Evolutionary conservation across 1,140 invertebrate genomes (phyloP), one percentile per base, ranked within the genome.

Genomic region (Sinonovacula constricta): DNA sequence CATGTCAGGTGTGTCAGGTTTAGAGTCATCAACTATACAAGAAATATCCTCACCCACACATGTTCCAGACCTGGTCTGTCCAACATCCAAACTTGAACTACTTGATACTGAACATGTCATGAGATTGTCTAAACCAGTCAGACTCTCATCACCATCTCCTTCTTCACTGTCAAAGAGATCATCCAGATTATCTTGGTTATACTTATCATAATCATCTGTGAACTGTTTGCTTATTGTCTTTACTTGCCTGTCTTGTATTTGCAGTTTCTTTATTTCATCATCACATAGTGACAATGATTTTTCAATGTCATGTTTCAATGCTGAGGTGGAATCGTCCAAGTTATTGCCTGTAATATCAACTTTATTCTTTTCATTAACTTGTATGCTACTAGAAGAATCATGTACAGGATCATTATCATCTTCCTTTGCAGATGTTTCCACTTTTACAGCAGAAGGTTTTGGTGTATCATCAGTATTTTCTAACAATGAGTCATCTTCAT

Each of bases 111-210:
- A n/a, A n/a, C n/a, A n/a, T n/a, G n/a, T n/a, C n/a, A n/a, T n/a
- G n/a, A n/a, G n/a, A 31, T 1, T 3, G 34, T 30, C 12, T 30
- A 33, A 59, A 4, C 34, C 26, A 31, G 28, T 31, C 34, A 22
- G 15, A n/a, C n/a, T n/a, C n/a, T 2, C 39, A 31, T 74, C 79
- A 65, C 78, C 78, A 54, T 83, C 79, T 67, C 81, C 83, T 72
- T 82, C 79, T 39, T 81, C 77, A 71, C 83, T 82, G 62, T 89
- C 85, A 81, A 86, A 86, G 18, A 87, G 67, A 63, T 87, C 84
- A 81, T 87, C 86, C 80, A 86, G 84, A 53, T 86, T 81, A 57
- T 86, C 85, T 39, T 79, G 70, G 51, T 81, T 84, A 60, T 88
- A 87, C 18, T 68, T 81, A 62, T 86, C 84, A 76, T 85, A 86